Conservation (phyloP, 2,113 vertebrate species). For the Atlantisia rogersi region DNA sequence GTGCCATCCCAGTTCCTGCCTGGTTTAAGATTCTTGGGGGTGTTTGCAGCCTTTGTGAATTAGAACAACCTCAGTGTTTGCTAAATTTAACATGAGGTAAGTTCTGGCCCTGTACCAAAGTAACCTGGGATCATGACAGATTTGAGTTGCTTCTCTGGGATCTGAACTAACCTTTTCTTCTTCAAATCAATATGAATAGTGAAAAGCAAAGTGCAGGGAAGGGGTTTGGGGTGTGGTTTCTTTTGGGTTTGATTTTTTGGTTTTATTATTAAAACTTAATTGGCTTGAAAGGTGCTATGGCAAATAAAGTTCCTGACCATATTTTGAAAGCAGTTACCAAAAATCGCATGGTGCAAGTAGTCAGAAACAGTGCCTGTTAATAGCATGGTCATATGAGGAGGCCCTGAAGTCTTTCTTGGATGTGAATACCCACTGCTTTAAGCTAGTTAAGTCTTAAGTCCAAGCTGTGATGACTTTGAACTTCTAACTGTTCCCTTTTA, state of each 20-base stretch:
- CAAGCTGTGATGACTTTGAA: not conserved
- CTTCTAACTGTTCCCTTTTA: not conserved
- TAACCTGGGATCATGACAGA: not conserved
- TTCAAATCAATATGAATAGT: not conserved
- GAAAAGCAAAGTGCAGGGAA: not conserved
- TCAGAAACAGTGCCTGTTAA: not conserved
- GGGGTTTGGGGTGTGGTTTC: not conserved
- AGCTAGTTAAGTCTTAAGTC: not conserved
- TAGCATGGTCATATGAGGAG: not conserved
- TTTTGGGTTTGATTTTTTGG: not conserved
- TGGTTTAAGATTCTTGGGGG: not conserved
- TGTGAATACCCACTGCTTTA: not conserved
- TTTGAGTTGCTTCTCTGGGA: not conserved
- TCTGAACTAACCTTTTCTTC: not conserved
- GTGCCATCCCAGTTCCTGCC: not conserved
- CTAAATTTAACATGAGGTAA: not conserved
- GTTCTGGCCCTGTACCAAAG: not conserved
- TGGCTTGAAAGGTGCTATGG: not conserved
- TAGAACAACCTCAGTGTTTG: not conserved
- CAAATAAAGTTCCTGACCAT: not conserved
- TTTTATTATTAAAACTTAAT: not conserved
- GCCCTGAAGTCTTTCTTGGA: not conserved
- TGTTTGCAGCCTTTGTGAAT: not conserved
- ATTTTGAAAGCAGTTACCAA: not conserved
- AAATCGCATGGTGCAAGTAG: not conserved